phyloP scores from a whole-genome alignment of 2,797 vertebrate genomes.

The Falco columbarius region DNA sequence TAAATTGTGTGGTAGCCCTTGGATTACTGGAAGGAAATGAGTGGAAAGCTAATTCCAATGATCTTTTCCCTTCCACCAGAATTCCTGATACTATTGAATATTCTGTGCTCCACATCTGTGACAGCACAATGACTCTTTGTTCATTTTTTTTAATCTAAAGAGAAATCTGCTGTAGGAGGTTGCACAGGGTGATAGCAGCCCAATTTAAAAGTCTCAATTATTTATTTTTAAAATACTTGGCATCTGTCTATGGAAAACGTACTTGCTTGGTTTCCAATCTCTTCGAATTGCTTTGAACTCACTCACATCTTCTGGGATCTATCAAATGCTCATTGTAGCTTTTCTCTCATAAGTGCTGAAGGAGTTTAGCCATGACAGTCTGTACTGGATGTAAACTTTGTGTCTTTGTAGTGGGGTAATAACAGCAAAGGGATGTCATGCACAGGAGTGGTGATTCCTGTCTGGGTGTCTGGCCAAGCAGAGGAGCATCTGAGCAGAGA shows the following conservation, averaged over 20 bases:
- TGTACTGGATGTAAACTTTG: slow-evolving; percentile 25
- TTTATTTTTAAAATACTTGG: slow-evolving; percentile 69
- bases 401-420: slow-evolving; percentile 33
- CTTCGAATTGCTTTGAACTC: slow-evolving; percentile 61
- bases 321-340: slow-evolving; percentile 55
- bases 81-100: slow-evolving; percentile 40
- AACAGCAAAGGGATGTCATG: slow-evolving; percentile 24
- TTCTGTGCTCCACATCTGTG: slow-evolving; percentile 63
- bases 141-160: slow-evolving; percentile 59
- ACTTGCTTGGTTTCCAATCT: slow-evolving; percentile 48
- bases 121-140: slow-evolving; percentile 69
- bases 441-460: background rate
- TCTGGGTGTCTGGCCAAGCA: slow-evolving; percentile 11
- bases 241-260: slow-evolving; percentile 58
- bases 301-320: slow-evolving; percentile 48
- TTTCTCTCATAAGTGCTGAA: slow-evolving; percentile 29
- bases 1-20: slow-evolving; percentile 28
- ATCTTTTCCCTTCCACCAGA: slow-evolving; percentile 44
- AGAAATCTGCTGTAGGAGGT: slow-evolving; percentile 53
- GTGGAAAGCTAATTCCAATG: slow-evolving; percentile 20
- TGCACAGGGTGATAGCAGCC: slow-evolving; percentile 59
- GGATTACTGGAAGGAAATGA: slow-evolving; percentile 40
- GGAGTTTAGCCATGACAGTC: slow-evolving; percentile 26
- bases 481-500: background rate
- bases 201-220: slow-evolving; percentile 71